Conservation (phyloP, 2,797 vertebrate genomes). For the Xerus rutilus region DNA sequence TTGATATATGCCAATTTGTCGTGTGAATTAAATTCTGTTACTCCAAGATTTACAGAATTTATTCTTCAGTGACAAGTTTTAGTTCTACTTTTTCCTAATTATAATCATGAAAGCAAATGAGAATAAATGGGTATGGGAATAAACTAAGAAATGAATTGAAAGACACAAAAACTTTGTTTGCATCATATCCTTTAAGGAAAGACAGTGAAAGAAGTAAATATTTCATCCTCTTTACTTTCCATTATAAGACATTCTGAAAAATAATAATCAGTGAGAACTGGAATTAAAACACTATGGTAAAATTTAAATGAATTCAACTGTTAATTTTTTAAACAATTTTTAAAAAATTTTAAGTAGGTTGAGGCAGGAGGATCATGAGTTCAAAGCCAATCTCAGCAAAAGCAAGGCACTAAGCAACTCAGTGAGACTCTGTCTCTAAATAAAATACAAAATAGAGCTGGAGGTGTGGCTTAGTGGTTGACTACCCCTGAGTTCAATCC, state of each 20-base stretch:
- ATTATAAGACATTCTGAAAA: neutral
- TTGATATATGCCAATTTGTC: neutral
- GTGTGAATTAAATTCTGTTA: neutral
- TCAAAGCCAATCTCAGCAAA: too few relatives aligned
- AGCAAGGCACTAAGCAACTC: too few relatives aligned
- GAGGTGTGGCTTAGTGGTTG: too few relatives aligned
- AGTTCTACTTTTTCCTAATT: neutral
- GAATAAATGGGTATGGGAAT: neutral
- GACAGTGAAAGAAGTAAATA: neutral
- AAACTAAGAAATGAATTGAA: neutral
- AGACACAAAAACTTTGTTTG: neutral
- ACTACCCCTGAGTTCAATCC: too few relatives aligned
- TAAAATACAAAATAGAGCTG: too few relatives aligned
- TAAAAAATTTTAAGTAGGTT: too few relatives aligned
- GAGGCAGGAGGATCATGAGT: too few relatives aligned
- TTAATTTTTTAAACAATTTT: neutral
- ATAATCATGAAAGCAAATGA: neutral
- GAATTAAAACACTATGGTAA: neutral
- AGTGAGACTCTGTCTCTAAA: too few relatives aligned
- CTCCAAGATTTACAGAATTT: neutral
- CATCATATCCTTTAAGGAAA: neutral
- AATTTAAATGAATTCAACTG: neutral
- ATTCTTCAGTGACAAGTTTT: neutral
- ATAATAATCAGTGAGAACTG: neutral
- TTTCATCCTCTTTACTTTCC: neutral